Base-by-base conservation (phyloP, 1,140 invertebrate species). In the Eupristina koningsbergeri region DNA sequence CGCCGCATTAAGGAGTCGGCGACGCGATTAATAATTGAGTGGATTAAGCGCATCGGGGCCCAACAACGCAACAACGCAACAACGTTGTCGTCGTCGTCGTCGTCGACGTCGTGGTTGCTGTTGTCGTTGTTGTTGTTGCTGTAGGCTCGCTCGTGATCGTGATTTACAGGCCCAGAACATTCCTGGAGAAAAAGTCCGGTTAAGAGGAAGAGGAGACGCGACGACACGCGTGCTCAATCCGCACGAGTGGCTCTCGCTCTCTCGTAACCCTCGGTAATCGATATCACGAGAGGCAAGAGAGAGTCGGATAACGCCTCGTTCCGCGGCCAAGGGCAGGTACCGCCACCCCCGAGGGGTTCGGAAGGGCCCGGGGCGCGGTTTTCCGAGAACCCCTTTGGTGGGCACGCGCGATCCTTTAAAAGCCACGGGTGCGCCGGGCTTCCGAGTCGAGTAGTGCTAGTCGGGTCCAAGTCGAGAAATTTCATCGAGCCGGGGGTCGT, bases 281-380 rank as follows among this genome's bases (percentile, higher is more conserved):
- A 73, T 26, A 36, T 13, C 83, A 75, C 74, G 69, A 58, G 75
- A 69, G 81, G 86, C 85, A 81, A 76, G 69, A 58, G 74, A n/a
- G 47, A 5, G 61, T 45, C 79, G 78, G n/a, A 13, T 19, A 39
- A 11, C 74, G 41, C 63, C 6, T 1, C 22, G 7, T n/a, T 58
- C 5, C 47, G 6, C 47, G 9, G 9, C 47, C 47, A 17, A 13
- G 8, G 17, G 17, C 17, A 50, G 9, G 47, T 7, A 45, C 41
- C 5, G 6, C 6, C 5, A 11, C 41, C 6, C 41, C 6, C 73
- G 58, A 74, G 17, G 11, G 36, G 7, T n/a, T 64, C 36, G 34
- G 0, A 53, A 2, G 7, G 69, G 41, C n/a, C 45, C 64, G 36
- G 75, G 61, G 41, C 3, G 39, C 13, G 19, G 45, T 50, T 67